Percentiles rank a stretch among this genome's conserved stretches.
Conservation (phyloP, 2,797 vertebrate genomes). For the Pangasius mekongensis region DNA sequence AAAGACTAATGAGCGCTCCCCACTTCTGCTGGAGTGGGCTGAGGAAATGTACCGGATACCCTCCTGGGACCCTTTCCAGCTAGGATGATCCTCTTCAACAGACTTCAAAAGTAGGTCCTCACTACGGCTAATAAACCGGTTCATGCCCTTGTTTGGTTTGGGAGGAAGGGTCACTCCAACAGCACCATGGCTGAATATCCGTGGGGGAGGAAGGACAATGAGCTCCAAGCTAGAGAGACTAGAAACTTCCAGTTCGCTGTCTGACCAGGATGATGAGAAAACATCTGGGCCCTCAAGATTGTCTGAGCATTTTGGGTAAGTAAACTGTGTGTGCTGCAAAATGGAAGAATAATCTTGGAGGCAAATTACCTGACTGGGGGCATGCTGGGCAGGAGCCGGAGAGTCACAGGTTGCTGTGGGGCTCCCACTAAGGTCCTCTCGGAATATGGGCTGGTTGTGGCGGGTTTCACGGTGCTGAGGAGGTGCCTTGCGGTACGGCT, state of each 20-base stretch:
- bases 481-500: slow-evolving; percentile 96
- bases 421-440: slow-evolving; percentile 76
- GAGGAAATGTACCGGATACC: slow-evolving; percentile 56
- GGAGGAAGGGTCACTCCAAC: slow-evolving; percentile 11
- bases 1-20: slow-evolving; percentile 75
- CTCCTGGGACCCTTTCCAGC: slow-evolving; percentile 60
- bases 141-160: slow-evolving; percentile 37
- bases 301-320: slow-evolving; percentile 57
- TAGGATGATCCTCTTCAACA: slow-evolving; percentile 48
- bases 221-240: slow-evolving; percentile 73
- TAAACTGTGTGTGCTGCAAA: slow-evolving; percentile 68
- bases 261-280: slow-evolving; percentile 71
- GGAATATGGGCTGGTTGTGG: slow-evolving; percentile 73
- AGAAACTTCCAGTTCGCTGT: slow-evolving; percentile 79
- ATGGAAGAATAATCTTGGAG: slow-evolving; percentile 56
- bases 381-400: slow-evolving; percentile 53
- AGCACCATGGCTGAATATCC: slow-evolving; percentile 54
- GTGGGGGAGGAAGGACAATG: slow-evolving; percentile 53
- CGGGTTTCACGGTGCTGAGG: slow-evolving; percentile 92
- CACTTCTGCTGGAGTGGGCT: slow-evolving; percentile 70
- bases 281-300: slow-evolving; percentile 63
- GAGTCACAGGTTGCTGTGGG: slow-evolving; percentile 53
- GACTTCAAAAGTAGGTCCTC: slow-evolving; percentile 68
- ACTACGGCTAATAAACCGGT: slow-evolving; percentile 67
- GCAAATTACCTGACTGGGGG: slow-evolving; percentile 81